A percentile compares a stretch with the other conserved stretches of the same genome.
Evolutionary conservation across 23 tunicate genomes (phyloP).

Genomic region (Diplosoma virens): DNA sequence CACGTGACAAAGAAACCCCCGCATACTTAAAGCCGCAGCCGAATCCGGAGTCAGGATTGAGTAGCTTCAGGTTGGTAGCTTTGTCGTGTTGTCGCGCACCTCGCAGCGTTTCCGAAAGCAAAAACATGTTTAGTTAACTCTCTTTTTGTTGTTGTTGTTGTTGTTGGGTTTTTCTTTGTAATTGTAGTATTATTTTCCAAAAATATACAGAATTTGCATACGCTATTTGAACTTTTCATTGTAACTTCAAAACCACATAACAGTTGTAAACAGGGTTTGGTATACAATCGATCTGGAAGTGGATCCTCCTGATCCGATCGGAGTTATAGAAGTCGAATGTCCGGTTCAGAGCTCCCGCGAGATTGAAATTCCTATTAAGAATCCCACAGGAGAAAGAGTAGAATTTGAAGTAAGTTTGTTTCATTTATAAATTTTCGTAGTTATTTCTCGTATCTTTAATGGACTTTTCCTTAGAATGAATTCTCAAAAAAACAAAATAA

Average conservation of each 20-base stretch:
- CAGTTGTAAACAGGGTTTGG: slow-evolving; percentile 98
- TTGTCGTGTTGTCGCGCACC: too few relatives aligned
- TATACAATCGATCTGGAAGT: slow-evolving; percentile 56
- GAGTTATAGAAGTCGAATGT: slow-evolving; percentile 47
- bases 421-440: too few relatives aligned
- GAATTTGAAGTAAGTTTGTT: slow-evolving; percentile 64
- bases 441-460: too few relatives aligned
- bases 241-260: too few relatives aligned
- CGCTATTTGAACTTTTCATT: too few relatives aligned
- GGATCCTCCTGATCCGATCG: slow-evolving; percentile 59
- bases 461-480: too few relatives aligned
- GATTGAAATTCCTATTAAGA: slow-evolving; percentile 62
- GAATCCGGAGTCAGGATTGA: slow-evolving; percentile 2
- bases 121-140: too few relatives aligned
- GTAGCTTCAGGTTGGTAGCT: slow-evolving; percentile 42
- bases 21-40: slow-evolving; percentile 40
- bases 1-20: slow-evolving; percentile 33
- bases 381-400: slow-evolving; percentile 64
- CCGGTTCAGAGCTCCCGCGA: slow-evolving; percentile 53
- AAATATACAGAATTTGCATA: too few relatives aligned
- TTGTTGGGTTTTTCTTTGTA: too few relatives aligned
- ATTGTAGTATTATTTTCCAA: too few relatives aligned
- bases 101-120: too few relatives aligned
- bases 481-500: too few relatives aligned
- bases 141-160: neutral